phyloP scores from a whole-genome alignment of 2,113 vertebrate species.

The Xiphophorus couchianus region DNA sequence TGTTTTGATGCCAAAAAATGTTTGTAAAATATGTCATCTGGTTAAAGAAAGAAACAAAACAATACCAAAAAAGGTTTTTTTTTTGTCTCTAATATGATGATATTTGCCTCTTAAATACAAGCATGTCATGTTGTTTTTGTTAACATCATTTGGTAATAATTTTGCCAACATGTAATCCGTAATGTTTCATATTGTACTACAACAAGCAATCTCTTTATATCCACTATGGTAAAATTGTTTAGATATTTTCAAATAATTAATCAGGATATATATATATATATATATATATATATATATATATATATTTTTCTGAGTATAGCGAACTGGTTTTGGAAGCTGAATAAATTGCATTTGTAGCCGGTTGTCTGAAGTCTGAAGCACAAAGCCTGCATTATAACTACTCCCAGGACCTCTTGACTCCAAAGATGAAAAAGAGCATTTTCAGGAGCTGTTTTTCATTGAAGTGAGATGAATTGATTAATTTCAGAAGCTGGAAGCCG shows the following conservation, averaged over 20 bases:
- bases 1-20: too few relatives aligned
- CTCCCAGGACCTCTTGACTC: constrained; percentile 9
- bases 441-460: constrained; percentile 22
- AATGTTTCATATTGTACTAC: background rate
- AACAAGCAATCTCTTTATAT: background rate
- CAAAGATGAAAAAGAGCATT: constrained; percentile 46
- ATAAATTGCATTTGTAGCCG: constrained; percentile 45
- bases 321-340: constrained; percentile 46
- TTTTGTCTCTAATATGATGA: too few relatives aligned
- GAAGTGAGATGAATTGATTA: constrained; percentile 26
- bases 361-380: constrained; percentile 53
- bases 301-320: constrained; percentile 23
- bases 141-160: background rate
- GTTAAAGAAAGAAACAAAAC: too few relatives aligned
- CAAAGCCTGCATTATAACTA: constrained; percentile 18
- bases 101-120: too few relatives aligned
- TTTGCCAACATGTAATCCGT: too few relatives aligned
- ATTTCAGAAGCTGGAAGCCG: constrained; percentile 20
- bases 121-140: background rate
- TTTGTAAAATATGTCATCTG: too few relatives aligned
- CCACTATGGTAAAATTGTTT: constrained; percentile 18
- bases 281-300: too few relatives aligned
- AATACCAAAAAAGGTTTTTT: too few relatives aligned
- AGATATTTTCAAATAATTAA: constrained; percentile 58
- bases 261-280: constrained; percentile 16